phyloP scores from a whole-genome alignment of 2,113 vertebrate genomes.

The Herpetotheres cachinnans region DNA sequence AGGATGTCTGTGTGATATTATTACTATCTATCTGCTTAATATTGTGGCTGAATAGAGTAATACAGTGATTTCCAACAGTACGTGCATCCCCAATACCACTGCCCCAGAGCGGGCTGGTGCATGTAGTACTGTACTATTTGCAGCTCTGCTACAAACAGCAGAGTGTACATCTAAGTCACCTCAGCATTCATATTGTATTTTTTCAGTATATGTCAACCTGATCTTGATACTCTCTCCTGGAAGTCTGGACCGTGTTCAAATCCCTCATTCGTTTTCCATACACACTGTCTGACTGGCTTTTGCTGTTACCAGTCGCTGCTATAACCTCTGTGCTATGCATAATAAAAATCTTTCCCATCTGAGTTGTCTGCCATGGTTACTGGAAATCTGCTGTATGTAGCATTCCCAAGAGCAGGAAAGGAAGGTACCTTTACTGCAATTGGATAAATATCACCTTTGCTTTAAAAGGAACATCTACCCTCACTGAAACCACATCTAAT shows the following conservation, averaged over 20 bases:
- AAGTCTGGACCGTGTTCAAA: neutral
- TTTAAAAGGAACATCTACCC: neutral
- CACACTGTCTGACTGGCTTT: conserved; percentile 20
- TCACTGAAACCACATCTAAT: neutral
- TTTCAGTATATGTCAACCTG: neutral
- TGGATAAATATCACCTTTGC: conserved; percentile 23
- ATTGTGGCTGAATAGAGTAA: neutral
- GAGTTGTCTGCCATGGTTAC: conserved; percentile 54
- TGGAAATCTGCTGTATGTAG: conserved; percentile 39
- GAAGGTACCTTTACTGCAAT: neutral
- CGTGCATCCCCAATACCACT: fast-evolving
- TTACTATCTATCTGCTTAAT: neutral
- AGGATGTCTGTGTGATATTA: neutral
- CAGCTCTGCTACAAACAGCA: neutral
- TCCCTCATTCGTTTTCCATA: conserved; percentile 1
- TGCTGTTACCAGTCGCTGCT: conserved; percentile 5
- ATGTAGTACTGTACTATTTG: neutral
- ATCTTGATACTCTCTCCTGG: neutral
- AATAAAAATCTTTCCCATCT: conserved; percentile 61
- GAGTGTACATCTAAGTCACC: neutral
- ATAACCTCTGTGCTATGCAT: conserved; percentile 50
- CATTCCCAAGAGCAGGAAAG: conserved; percentile 38
- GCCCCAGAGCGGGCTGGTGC: neutral
- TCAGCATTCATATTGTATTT: neutral
- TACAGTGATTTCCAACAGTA: neutral